Conservation (phyloP, 2,113 vertebrate genomes). For the Phylloscopus whistleri region DNA sequence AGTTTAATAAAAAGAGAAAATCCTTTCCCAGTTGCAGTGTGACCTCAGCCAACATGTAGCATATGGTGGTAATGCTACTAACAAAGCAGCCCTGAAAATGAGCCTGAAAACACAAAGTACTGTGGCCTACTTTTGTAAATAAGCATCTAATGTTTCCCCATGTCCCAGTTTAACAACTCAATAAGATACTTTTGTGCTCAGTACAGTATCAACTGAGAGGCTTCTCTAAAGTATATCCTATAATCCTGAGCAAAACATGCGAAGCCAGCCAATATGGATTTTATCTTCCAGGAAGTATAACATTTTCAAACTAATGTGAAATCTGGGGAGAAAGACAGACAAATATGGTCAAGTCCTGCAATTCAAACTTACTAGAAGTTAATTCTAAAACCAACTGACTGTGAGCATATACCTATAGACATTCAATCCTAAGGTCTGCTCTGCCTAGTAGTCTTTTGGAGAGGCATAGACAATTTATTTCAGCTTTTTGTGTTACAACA, state of each 20-base stretch:
- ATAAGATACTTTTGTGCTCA: not conserved
- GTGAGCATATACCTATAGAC: not conserved
- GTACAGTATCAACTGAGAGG: not conserved
- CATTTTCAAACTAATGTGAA: not conserved
- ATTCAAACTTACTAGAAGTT: not conserved
- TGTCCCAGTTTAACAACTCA: not conserved
- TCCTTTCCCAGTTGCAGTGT: not conserved
- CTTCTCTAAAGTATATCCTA: not conserved
- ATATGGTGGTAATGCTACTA: not conserved
- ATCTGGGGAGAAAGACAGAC: not conserved
- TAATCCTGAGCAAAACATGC: not conserved
- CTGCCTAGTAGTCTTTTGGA: not conserved
- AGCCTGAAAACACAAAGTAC: not conserved
- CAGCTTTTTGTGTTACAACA: not conserved
- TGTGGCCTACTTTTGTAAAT: not conserved
- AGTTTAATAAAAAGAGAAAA: not conserved
- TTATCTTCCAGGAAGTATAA: not conserved
- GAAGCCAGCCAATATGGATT: not conserved
- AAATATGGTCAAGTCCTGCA: not conserved
- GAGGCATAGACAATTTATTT: not conserved
- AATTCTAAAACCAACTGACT: not conserved
- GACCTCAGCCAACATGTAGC: not conserved
- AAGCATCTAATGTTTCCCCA: not conserved
- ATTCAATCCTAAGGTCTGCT: not conserved
- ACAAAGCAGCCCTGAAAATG: not conserved